A percentile compares a stretch with the other conserved stretches of the same genome.
Conservation (phyloP, 2,797 vertebrate genomes). For the Pangasius larnaudii region DNA sequence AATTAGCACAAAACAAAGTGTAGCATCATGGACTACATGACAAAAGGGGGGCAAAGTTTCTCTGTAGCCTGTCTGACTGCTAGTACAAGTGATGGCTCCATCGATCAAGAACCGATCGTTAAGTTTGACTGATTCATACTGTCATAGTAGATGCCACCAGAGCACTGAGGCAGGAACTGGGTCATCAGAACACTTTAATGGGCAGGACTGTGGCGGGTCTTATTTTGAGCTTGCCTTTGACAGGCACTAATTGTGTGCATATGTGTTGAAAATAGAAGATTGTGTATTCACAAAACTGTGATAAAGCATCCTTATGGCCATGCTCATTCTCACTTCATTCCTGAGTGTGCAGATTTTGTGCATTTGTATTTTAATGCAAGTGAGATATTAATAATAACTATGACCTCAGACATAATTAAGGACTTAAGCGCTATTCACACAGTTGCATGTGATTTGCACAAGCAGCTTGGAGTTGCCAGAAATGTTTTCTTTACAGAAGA, state of each 20-base stretch:
- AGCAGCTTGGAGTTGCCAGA: not conserved
- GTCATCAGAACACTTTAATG: slow-evolving; percentile 65
- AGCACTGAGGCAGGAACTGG: slow-evolving; percentile 69
- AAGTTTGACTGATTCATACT: slow-evolving; percentile 72
- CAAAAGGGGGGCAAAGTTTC: slow-evolving; percentile 65
- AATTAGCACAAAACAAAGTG: slow-evolving; percentile 77
- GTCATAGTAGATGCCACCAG: slow-evolving; percentile 66
- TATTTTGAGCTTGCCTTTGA: slow-evolving; percentile 46
- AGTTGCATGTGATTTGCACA: not conserved
- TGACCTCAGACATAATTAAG: not conserved
- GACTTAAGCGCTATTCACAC: not conserved
- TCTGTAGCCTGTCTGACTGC: slow-evolving; percentile 68
- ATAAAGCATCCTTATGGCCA: not conserved
- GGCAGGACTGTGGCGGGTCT: slow-evolving; percentile 54
- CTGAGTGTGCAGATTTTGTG: not conserved
- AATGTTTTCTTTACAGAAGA: not conserved
- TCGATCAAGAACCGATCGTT: slow-evolving; percentile 75
- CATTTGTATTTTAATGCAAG: not conserved
- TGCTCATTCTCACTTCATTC: not conserved
- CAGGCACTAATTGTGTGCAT: slow-evolving; percentile 52
- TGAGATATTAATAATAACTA: no score
- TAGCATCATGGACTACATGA: slow-evolving; percentile 69
- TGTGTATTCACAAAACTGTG: not conserved
- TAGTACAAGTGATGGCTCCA: slow-evolving; percentile 71
- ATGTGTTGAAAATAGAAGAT: slow-evolving; percentile 2